phyloP scores from a whole-genome alignment of 2,888 invertebrate genomes.

The Tupiocoris notatus region DNA sequence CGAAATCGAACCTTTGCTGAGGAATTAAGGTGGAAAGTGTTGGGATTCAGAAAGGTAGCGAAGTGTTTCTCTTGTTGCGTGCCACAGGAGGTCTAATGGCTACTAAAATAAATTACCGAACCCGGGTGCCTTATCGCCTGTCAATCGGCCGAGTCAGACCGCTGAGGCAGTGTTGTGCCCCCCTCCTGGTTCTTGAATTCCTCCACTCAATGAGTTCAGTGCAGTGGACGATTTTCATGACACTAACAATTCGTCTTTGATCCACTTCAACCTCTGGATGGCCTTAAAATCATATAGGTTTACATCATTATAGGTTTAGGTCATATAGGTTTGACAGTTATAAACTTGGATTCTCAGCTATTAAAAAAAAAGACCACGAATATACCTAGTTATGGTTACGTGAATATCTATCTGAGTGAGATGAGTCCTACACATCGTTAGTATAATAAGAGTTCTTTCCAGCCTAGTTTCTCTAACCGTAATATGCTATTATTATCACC shows the following conservation, averaged over 20 bases:
- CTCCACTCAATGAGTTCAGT: slow-evolving; percentile 29
- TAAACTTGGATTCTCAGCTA: too few species aligned
- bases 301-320: too few species aligned
- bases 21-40: slow-evolving; percentile 6
- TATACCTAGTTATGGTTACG: too few species aligned
- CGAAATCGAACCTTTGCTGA: slow-evolving; percentile 17
- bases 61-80: slow-evolving; percentile 41
- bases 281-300: too few species aligned
- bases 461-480: too few species aligned
- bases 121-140: slow-evolving; percentile 38
- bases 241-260: slow-evolving; percentile 4
- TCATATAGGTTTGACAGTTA: too few species aligned
- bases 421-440: too few species aligned
- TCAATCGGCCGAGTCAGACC: slow-evolving; percentile 25
- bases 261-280: too few species aligned
- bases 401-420: too few species aligned
- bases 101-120: slow-evolving; percentile 42
- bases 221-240: slow-evolving; percentile 4
- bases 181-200: not conserved
- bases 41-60: not conserved
- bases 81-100: slow-evolving; percentile 40
- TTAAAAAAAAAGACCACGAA: too few species aligned
- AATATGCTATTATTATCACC: too few species aligned
- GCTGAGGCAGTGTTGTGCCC: not conserved
- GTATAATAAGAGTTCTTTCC: too few species aligned